Conservation (phyloP, 2,113 vertebrate species). For the Cyanistes caeruleus region DNA sequence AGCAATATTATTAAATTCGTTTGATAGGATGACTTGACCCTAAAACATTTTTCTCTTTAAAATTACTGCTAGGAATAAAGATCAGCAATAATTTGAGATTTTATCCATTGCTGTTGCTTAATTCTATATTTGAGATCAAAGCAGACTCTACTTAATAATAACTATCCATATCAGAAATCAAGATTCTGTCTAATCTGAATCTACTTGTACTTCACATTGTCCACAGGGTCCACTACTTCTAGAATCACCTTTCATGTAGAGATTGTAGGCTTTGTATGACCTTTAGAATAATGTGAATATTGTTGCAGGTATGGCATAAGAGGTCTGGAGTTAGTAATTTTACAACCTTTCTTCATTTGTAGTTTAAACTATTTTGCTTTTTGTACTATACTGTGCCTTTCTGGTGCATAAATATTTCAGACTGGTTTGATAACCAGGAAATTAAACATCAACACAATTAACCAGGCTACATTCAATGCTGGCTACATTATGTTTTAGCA, state of each 20-base stretch:
- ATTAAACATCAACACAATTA: constrained; percentile 33
- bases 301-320: background rate
- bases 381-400: background rate
- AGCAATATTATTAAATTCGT: background rate
- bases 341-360: background rate
- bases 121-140: background rate
- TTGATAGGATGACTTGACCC: background rate
- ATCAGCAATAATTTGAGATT: background rate
- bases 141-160: background rate
- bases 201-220: background rate
- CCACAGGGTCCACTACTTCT: background rate
- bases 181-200: background rate
- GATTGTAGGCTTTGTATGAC: background rate
- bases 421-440: constrained; percentile 9
- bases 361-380: background rate
- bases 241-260: background rate
- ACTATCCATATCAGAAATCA: background rate
- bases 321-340: background rate
- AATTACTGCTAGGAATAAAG: background rate
- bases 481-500: background rate
- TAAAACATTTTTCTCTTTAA: background rate
- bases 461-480: background rate
- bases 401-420: background rate
- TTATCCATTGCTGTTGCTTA: background rate
- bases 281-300: background rate